Base-by-base conservation (phyloP, 2,797 vertebrate genomes). In the Salarias fasciatus region DNA sequence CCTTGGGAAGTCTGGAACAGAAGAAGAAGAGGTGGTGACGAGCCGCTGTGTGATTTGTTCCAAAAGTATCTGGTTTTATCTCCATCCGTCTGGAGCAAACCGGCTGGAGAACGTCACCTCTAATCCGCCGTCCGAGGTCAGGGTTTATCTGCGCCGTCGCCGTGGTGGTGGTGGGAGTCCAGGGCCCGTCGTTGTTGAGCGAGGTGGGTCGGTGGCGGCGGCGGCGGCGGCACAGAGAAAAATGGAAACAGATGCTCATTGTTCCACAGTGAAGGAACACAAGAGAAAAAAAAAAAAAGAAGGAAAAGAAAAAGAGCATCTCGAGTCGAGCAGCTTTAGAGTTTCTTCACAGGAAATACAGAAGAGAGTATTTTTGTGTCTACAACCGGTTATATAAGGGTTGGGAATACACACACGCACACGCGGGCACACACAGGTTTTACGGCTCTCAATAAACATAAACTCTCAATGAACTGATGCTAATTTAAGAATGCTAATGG, bases 171-270 rank as follows among this genome's bases (percentile, higher is more conserved):
- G 64, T 61, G 68, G 74, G 75, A 77, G 87, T 82, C 85, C 75
- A 79, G 75, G 64, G 72, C 70, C 53, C 65, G 75, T 83, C 88
- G 84, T 89, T 87, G 44, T 70, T 77, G 65, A 70, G 75, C 30
- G 29, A 66, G 69, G 58, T 80, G 72, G 61, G 72, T 78, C 75
- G 83, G n/a, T n/a, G n/a, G n/a, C n/a, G n/a, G n/a, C n/a, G n/a
- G n/a, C n/a, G n/a, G n/a, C n/a, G n/a, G n/a, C n/a, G n/a, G n/a
- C 83, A 82, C 43, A 46, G 61, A 41, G 77, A 79, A 88, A 92
- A 93, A 90, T 91, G 89, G 86, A 92, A 93, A 90, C 92, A 93
- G 88, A 92, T 89, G 90, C 77, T 83, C 73, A 83, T 88, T 86
- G 83, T 87, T 88, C 80, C 72, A 58, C 72, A 24, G 49, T 78